Percentiles rank a stretch among this genome's conserved stretches.
Evolutionary conservation across 2,113 vertebrate genomes (phyloP).

Genomic region (Psilopsiagon aymara): DNA sequence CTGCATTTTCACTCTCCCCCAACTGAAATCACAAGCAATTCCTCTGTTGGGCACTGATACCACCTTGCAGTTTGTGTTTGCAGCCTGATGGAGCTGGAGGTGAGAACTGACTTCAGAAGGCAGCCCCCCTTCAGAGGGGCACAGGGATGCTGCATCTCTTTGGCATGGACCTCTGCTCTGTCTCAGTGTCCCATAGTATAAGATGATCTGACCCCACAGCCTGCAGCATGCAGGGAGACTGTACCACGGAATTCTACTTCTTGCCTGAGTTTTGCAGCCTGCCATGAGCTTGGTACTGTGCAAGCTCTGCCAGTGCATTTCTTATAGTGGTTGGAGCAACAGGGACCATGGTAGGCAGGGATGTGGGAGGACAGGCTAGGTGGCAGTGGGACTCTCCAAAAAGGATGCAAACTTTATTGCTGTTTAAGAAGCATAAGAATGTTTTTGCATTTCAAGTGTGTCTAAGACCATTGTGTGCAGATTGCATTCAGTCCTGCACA

Average conservation of each 20-base stretch:
- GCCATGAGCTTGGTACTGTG: accelerated
- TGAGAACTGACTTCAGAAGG: not conserved
- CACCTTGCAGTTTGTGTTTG: not conserved
- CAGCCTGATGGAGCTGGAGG: not conserved
- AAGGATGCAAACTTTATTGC: not conserved
- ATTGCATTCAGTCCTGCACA: not conserved
- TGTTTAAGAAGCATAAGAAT: accelerated
- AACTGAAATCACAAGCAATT: not conserved
- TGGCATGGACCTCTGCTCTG: not conserved
- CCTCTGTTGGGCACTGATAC: not conserved
- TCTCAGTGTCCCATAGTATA: not conserved
- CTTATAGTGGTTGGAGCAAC: accelerated
- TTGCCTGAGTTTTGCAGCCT: not conserved
- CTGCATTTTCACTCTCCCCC: not conserved
- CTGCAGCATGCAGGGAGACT: not conserved
- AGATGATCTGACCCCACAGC: not conserved
- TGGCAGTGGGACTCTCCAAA: accelerated
- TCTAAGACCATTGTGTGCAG: accelerated
- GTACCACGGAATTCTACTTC: not conserved
- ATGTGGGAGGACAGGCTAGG: not conserved
- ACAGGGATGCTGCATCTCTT: not conserved
- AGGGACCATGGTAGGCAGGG: not conserved
- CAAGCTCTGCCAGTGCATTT: not conserved
- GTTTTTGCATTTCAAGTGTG: not conserved
- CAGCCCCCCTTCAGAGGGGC: too few relatives aligned